Evolutionary conservation across 2,797 vertebrate genomes (phyloP).

Genomic region (Propithecus deckenii): DNA sequence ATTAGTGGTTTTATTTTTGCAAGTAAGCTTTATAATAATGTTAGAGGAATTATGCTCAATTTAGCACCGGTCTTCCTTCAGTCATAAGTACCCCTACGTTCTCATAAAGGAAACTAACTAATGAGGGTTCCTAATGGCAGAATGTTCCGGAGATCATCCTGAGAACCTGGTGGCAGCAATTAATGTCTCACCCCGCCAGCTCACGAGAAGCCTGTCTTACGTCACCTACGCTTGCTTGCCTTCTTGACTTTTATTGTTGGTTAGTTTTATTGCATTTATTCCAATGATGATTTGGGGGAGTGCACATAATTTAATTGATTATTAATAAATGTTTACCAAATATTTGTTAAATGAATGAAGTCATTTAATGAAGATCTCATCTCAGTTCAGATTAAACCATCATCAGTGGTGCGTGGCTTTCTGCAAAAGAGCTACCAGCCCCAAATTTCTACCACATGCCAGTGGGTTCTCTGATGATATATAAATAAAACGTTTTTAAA

Average conservation of each 20-base stretch:
- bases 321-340: neutral
- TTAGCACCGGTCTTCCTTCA: neutral
- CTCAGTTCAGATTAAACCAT: neutral
- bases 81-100: fast-evolving
- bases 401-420: fast-evolving
- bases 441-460: neutral
- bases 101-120: neutral
- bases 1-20: neutral
- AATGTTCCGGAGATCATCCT: fast-evolving
- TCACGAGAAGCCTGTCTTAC: neutral
- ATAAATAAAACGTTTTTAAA: slow-evolving; percentile 10
- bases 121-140: neutral
- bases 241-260: neutral
- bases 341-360: neutral
- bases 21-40: neutral
- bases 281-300: neutral
- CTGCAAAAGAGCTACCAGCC: neutral
- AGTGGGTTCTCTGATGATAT: neutral
- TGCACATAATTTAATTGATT: neutral
- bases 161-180: neutral
- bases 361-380: neutral
- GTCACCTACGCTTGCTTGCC: too few relatives aligned
- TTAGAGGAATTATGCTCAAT: neutral
- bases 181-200: neutral
- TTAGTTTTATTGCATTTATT: neutral